These are phyloP conservation scores for Agrotis puta DNA, from an alignment of 2,888 invertebrate genomes.

Conservation along the genomic window DNA sequence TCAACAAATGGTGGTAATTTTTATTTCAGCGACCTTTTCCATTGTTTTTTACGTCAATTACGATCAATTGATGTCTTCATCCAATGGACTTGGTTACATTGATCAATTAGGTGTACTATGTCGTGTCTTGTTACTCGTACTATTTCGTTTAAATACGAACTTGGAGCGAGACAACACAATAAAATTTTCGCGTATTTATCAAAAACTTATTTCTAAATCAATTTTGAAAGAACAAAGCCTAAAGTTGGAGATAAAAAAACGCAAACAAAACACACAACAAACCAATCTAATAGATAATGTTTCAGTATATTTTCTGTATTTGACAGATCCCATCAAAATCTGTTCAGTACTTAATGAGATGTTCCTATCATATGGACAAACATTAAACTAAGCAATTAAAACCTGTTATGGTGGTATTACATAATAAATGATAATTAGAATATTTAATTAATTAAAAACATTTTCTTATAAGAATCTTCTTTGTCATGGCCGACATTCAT, in stretches of 20 bases:
- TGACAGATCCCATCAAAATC: slow-evolving; percentile 3
- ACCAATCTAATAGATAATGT: background rate
- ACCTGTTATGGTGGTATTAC: slow-evolving; percentile 1
- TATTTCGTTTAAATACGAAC: slow-evolving; percentile 60
- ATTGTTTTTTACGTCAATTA: slow-evolving; percentile 79
- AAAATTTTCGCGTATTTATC: slow-evolving; percentile 18
- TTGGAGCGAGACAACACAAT: slow-evolving; percentile 16
- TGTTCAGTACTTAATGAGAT: background rate
- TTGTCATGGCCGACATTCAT: background rate
- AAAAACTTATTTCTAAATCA: slow-evolving; percentile 19
- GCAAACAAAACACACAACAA: slow-evolving; percentile 43
- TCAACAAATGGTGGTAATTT: slow-evolving; percentile 56
- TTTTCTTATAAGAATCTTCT: slow-evolving; percentile 36
- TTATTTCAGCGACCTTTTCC: slow-evolving; percentile 73
- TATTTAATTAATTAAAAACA: slow-evolving; percentile 1
- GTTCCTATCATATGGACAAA: slow-evolving; percentile 4
- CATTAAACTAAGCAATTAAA: background rate
- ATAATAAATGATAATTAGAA: slow-evolving; percentile 10
- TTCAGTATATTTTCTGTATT: background rate
- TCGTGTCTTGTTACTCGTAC: slow-evolving; percentile 64
- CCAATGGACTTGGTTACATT: slow-evolving; percentile 70
- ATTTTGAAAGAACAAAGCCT: slow-evolving; percentile 35
- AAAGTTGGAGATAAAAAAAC: slow-evolving; percentile 17
- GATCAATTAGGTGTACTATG: slow-evolving; percentile 73
- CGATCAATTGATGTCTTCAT: slow-evolving; percentile 80